A percentile compares a stretch with the other conserved stretches of the same genome.
phyloP scores from a whole-genome alignment of 2,113 vertebrate species.

The Halcyon malimbica region DNA sequence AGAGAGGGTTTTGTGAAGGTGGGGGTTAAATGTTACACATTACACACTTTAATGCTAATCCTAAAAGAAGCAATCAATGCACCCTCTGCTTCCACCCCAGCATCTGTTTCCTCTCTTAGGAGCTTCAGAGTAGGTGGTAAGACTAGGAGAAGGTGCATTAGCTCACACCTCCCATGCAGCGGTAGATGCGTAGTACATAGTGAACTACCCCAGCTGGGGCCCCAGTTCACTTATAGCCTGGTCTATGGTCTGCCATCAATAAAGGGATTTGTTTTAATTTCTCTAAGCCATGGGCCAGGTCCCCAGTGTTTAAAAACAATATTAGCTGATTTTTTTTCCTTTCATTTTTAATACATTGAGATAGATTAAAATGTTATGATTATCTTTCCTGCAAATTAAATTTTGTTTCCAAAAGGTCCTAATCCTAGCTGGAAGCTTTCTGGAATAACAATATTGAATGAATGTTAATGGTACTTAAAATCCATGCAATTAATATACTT shows the following conservation, averaged over 20 bases:
- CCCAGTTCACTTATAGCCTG: background rate
- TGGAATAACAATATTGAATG: constrained; percentile 36
- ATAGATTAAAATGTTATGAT: constrained; percentile 23
- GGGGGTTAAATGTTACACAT: background rate
- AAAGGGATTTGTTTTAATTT: background rate
- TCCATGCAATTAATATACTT: constrained; percentile 47
- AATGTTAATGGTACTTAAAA: constrained; percentile 48
- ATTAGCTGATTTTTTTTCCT: background rate
- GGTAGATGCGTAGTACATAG: background rate
- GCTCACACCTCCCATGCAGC: background rate
- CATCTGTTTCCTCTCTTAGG: background rate
- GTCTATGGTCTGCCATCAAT: rapidly evolving
- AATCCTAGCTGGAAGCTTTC: constrained; percentile 58
- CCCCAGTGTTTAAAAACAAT: background rate
- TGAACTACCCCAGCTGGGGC: background rate
- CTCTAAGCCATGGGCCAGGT: background rate
- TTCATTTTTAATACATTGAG: constrained; percentile 22
- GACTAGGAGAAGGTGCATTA: background rate
- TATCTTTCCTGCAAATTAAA: constrained; percentile 44
- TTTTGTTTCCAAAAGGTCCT: constrained; percentile 53
- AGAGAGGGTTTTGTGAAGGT: background rate
- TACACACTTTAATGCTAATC: background rate
- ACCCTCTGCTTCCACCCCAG: background rate
- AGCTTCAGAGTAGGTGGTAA: background rate
- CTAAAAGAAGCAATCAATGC: background rate